Conservation (phyloP, 1,140 invertebrate genomes). For the Oncopodura yosiiana region DNA sequence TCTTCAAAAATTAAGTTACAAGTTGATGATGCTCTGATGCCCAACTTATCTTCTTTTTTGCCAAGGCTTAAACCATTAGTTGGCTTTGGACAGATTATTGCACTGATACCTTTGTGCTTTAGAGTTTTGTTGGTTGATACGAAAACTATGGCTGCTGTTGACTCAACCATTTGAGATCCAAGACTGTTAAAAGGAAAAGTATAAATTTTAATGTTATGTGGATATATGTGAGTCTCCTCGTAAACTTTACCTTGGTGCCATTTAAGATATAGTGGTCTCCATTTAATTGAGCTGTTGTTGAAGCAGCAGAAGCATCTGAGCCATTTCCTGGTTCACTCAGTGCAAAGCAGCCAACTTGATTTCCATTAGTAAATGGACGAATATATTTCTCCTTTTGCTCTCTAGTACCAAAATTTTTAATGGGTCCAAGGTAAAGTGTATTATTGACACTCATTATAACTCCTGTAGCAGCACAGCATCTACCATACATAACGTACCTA, state of each 20-base stretch:
- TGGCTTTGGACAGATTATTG: slow-evolving; percentile 76
- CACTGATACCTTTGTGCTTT: slow-evolving; percentile 86
- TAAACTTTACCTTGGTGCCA: slow-evolving; percentile 90
- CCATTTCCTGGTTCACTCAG: slow-evolving; percentile 68
- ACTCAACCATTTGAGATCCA: slow-evolving; percentile 91
- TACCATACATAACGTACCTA: slow-evolving; percentile 32
- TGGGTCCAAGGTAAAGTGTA: slow-evolving; percentile 42
- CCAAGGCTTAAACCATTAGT: slow-evolving; percentile 68
- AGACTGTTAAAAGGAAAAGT: too few relatives aligned
- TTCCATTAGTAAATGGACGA: slow-evolving; percentile 59
- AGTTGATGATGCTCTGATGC: slow-evolving; percentile 84
- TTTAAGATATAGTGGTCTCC: slow-evolving; percentile 66
- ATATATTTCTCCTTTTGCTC: slow-evolving; percentile 73
- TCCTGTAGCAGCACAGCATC: slow-evolving; percentile 66
- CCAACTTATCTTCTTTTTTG: slow-evolving; percentile 92
- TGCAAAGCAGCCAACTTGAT: slow-evolving; percentile 64
- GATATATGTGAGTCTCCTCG: too few relatives aligned
- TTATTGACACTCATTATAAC: slow-evolving; percentile 87
- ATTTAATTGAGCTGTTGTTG: slow-evolving; percentile 64
- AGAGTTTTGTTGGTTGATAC: slow-evolving; percentile 82
- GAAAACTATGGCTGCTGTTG: slow-evolving; percentile 72
- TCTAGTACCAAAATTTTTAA: slow-evolving; percentile 60
- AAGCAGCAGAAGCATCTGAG: slow-evolving; percentile 87
- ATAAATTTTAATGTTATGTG: too few relatives aligned
- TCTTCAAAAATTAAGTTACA: slow-evolving; percentile 89